These are phyloP conservation scores for Rhyacichthys aspro DNA, from an alignment of 2,797 vertebrate species.

Conservation along the genomic window DNA sequence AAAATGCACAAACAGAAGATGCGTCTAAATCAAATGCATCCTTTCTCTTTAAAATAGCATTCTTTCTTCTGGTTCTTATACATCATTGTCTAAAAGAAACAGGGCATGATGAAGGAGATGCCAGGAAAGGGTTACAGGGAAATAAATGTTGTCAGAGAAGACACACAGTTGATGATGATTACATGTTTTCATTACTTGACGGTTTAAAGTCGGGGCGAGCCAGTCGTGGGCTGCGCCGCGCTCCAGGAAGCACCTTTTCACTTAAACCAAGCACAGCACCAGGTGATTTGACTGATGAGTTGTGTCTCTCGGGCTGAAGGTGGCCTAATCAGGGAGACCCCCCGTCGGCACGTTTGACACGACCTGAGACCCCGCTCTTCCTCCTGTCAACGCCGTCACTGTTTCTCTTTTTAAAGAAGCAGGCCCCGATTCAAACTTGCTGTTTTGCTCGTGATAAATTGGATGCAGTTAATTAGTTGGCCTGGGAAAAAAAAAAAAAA, in stretches of 20 bases:
- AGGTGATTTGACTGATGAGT: constrained; percentile 68
- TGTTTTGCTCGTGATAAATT: constrained; percentile 21
- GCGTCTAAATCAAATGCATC: too few species aligned
- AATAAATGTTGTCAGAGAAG: constrained; percentile 39
- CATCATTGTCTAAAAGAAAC: too few species aligned
- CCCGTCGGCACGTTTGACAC: constrained; percentile 38
- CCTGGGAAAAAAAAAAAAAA: background rate
- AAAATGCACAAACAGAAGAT: too few species aligned
- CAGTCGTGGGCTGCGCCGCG: constrained; percentile 29
- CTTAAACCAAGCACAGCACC: constrained; percentile 57
- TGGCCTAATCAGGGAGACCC: constrained; percentile 54
- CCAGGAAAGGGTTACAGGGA: constrained; percentile 19
- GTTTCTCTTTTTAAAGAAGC: constrained; percentile 22
- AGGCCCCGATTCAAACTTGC: constrained; percentile 19
- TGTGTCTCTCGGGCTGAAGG: constrained; percentile 54
- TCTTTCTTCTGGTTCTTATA: too few species aligned
- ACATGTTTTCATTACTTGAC: constrained; percentile 69
- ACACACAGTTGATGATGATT: constrained; percentile 49
- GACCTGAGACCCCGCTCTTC: constrained; percentile 33
- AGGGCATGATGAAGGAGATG: too few species aligned
- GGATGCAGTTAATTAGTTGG: constrained; percentile 37
- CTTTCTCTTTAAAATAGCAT: too few species aligned
- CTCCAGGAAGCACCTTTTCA: constrained; percentile 46
- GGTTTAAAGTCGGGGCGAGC: constrained; percentile 58
- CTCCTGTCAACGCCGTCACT: constrained; percentile 39